Evolutionary conservation across 2,113 vertebrate genomes (phyloP).

Genomic region (Todiramphus saurophagus): DNA sequence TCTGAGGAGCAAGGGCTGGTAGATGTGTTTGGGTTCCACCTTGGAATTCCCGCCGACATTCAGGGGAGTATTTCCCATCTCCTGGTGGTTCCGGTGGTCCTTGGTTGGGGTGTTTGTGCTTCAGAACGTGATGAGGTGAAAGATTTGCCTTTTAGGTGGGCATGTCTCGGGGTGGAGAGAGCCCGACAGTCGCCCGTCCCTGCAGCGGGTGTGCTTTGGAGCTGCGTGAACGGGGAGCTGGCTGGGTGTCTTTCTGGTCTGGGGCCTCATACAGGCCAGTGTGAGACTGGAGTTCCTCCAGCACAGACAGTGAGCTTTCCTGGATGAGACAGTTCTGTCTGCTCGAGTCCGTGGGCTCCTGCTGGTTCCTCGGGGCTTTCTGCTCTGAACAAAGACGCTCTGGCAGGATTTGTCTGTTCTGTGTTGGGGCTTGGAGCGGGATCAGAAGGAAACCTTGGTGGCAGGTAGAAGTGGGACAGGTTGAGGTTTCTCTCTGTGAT

Average conservation of each 20-base stretch:
- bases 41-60: background rate
- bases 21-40: background rate
- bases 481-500: background rate
- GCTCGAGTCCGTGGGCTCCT: accelerated
- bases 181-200: background rate
- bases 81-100: accelerated
- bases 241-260: background rate
- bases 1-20: too few species aligned
- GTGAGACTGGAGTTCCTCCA: accelerated
- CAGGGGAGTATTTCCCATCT: background rate
- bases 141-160: background rate
- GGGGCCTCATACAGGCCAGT: background rate
- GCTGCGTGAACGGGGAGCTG: background rate
- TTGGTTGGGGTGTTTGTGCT: background rate
- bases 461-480: background rate
- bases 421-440: background rate
- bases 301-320: background rate
- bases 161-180: background rate
- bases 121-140: background rate
- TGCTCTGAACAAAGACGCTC: background rate
- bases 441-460: background rate
- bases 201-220: background rate
- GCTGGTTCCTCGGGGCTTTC: background rate
- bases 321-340: background rate
- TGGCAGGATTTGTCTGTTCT: background rate